Evolutionary conservation across 2,113 vertebrate genomes (phyloP), one percentile per base, ranked within the genome.

Genomic region (Chloropsis cyanopogon): DNA sequence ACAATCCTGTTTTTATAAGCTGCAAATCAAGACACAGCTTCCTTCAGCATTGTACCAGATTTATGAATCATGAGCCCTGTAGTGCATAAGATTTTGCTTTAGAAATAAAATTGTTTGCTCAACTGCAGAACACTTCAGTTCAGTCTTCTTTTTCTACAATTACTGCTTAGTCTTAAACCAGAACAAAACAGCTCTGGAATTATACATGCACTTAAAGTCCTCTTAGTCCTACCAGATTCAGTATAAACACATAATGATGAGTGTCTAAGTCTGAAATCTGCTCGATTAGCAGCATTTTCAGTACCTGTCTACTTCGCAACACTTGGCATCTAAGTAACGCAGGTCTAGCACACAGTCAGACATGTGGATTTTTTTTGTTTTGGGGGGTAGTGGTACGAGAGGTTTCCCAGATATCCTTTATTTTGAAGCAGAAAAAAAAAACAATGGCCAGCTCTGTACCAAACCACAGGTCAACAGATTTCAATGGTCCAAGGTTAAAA

Each of bases 381-480:
- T 18, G 20, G 10, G 17, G 4, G 15, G 5, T 56, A 26, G 19
- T 0, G 0, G 25, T 47, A 63, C 63, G 44, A 86, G 80, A 88
- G 46, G 39, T 77, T 94, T 94, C 82, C 75, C 82, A 94, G 70
- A 89, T 92, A 92, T 31, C 42, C 92, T 68, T 63, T 77, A 92
- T 91, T 95, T 94, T 82, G 95, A 93, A 93, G 82, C 35, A 92
- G 64, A 52, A 53, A 90, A 91, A 93, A 88, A 94, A 10, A 82
- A 85, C 86, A 97, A 90, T 83, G 71, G 63, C 63, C 60, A 95
- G 71, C 90, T 94, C 94, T 95, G 95, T 93, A 94, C 75, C 82
- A 93, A 95, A 94, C 35, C 85, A 94, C 82, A 94, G 92, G 94
- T 95, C 93, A 96, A 73, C 3, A 91, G 84, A 94, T 81, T 94